Evolutionary conservation across 2,797 vertebrate genomes (phyloP).

Genomic region (Chaetodon trifasciatus): DNA sequence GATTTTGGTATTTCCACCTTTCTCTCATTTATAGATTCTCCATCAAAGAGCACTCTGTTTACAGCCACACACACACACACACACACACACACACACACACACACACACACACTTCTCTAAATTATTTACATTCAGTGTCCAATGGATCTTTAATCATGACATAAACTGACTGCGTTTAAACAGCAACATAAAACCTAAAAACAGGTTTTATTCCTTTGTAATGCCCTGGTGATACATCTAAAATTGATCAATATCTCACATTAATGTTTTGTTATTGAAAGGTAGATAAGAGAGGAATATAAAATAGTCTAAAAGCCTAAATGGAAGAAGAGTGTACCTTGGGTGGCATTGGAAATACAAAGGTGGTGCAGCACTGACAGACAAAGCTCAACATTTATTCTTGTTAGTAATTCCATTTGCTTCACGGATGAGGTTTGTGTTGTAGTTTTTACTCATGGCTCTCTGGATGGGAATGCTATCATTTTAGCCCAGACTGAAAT

Average conservation of each 20-base stretch:
- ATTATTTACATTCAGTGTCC: conserved; percentile 51
- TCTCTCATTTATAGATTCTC: conserved; percentile 22
- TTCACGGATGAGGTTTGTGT: not conserved
- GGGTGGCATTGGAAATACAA: conserved; percentile 18
- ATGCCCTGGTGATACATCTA: not conserved
- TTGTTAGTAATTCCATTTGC: not conserved
- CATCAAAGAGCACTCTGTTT: conserved; percentile 38
- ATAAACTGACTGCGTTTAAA: conserved; percentile 20
- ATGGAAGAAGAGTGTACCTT: conserved; percentile 26
- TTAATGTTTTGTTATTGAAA: conserved; percentile 29
- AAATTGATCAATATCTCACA: conserved; percentile 29
- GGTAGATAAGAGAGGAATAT: conserved; percentile 4
- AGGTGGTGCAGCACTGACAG: conserved; percentile 1
- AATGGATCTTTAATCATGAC: conserved; percentile 30
- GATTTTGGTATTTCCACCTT: conserved; percentile 22
- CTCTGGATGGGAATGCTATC: not conserved
- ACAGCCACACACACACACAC: conserved; percentile 12
- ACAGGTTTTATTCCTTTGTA: not conserved
- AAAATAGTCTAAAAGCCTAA: conserved; percentile 43
- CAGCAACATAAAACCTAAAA: conserved; percentile 40
- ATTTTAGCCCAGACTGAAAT: not conserved
- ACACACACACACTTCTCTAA: conserved; percentile 44
- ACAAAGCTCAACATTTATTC: conserved; percentile 11
- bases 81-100: conserved; percentile 5
- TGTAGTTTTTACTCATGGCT: not conserved